Base-by-base conservation (phyloP, 2,797 vertebrate species). In the Helostoma temminkii region DNA sequence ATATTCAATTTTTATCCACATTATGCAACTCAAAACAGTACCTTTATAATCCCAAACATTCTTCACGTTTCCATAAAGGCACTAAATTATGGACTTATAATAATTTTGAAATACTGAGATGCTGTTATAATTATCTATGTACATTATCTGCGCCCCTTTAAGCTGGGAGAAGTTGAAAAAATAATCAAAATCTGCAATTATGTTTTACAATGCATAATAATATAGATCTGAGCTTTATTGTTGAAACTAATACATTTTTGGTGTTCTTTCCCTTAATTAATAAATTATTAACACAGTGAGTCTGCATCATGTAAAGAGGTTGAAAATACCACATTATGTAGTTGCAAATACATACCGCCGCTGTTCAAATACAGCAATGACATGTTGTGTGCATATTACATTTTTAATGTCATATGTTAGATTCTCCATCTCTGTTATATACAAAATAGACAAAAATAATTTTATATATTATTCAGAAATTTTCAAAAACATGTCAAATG, bases 401-500 rank as follows among this genome's bases (percentile, higher is more conserved):
- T 80, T 55, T 88, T 81, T 89, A 82, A 87, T 84, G 68, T 85
- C 72, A 89, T 83, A 88, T 84, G 76, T 88, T 86, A 81, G 85
- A 81, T 80, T 89, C 73, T 66, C 76, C 65, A 80, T 82, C 81
- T 88, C 80, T 88, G 83, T 89, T 84, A 78, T 85, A 87, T 93
- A 93, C 81, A 93, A 94, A 93, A 93, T 92, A 87, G 86, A 89
- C 86, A 89, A 91, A 92, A 91, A 93, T 91, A 93, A 87, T 90
- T 85, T 88, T 24, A 80, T 89, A 85, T 83, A 84, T 88, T 88
- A 63, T 83, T 78, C 83, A 71, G 70, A 84, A 85, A 85, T 79
- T 76, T 74, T 56, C 52, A 76, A 89, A 90, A 90, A 83, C 82
- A 78, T 86, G 68, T 83, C 24, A 71, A 81, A 78, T 87, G 71